phyloP scores from a whole-genome alignment of 2,797 vertebrate species.

The Orestias chungarensis region DNA sequence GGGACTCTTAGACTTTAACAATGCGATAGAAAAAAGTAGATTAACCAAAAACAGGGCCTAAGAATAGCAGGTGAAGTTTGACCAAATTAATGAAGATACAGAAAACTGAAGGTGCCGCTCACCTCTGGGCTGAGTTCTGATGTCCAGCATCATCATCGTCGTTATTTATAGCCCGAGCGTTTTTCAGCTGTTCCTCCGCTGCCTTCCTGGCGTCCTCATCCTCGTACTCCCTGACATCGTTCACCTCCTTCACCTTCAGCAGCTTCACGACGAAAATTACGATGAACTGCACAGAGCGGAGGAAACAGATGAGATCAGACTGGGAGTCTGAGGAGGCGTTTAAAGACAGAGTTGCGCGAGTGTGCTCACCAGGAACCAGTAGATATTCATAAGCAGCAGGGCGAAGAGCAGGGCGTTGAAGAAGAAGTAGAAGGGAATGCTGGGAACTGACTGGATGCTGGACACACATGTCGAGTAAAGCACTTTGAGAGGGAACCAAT shows the following conservation, averaged over 20 bases:
- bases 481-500: slow-evolving; percentile 98
- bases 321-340: background rate
- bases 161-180: slow-evolving; percentile 33
- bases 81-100: background rate
- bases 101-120: slow-evolving; percentile 56
- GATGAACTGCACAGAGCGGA: slow-evolving; percentile 84
- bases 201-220: slow-evolving; percentile 73
- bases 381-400: slow-evolving; percentile 94
- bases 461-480: slow-evolving; percentile 90
- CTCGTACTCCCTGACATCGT: slow-evolving; percentile 92
- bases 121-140: slow-evolving; percentile 77
- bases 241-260: slow-evolving; percentile 90
- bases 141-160: slow-evolving; percentile 67
- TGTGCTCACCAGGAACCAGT: slow-evolving; percentile 96
- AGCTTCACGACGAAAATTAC: slow-evolving; percentile 90
- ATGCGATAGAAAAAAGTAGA: too few relatives aligned
- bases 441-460: slow-evolving; percentile 87
- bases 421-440: slow-evolving; percentile 98
- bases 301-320: background rate
- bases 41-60: background rate
- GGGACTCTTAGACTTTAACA: background rate
- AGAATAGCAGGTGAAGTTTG: background rate
- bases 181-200: slow-evolving; percentile 31
- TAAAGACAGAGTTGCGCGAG: background rate
- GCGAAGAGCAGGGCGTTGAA: slow-evolving; percentile 91